Conservation (phyloP, 2,113 vertebrate species). For the Gavialis gangeticus region DNA sequence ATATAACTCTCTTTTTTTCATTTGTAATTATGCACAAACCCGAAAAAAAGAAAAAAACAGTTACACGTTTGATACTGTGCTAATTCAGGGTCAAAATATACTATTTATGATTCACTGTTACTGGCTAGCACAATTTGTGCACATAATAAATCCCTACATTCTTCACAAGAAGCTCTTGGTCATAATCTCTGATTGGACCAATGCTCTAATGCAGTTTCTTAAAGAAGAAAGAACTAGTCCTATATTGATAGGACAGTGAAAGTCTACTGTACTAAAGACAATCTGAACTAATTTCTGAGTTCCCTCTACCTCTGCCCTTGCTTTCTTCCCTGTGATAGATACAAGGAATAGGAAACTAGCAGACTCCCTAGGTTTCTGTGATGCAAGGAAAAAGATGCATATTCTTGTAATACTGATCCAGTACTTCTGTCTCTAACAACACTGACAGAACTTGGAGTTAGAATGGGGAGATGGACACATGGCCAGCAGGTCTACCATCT, state of each 20-base stretch:
- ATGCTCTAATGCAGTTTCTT: not conserved
- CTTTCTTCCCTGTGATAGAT: not conserved
- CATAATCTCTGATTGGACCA: not conserved
- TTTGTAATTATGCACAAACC: not conserved
- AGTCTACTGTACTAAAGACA: not conserved
- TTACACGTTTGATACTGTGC: not conserved
- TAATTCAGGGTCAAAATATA: constrained; percentile 32
- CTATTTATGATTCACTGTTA: not conserved
- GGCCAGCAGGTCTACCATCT: not conserved
- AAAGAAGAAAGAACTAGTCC: not conserved
- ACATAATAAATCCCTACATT: not conserved
- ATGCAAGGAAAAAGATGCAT: not conserved
- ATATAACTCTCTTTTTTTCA: constrained; percentile 10
- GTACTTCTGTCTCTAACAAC: not conserved
- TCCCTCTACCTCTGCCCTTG: not conserved
- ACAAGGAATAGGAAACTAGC: not conserved
- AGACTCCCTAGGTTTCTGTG: not conserved
- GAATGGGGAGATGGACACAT: not conserved
- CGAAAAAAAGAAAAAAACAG: not conserved
- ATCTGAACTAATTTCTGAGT: not conserved
- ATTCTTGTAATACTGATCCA: not conserved
- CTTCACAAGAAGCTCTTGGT: fast-evolving
- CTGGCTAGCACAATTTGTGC: not conserved
- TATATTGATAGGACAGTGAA: not conserved
- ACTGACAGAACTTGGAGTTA: not conserved